A percentile compares a stretch with the other conserved stretches of the same genome.
Conservation (phyloP, 2,113 vertebrate species). For the Gulo gulo region DNA sequence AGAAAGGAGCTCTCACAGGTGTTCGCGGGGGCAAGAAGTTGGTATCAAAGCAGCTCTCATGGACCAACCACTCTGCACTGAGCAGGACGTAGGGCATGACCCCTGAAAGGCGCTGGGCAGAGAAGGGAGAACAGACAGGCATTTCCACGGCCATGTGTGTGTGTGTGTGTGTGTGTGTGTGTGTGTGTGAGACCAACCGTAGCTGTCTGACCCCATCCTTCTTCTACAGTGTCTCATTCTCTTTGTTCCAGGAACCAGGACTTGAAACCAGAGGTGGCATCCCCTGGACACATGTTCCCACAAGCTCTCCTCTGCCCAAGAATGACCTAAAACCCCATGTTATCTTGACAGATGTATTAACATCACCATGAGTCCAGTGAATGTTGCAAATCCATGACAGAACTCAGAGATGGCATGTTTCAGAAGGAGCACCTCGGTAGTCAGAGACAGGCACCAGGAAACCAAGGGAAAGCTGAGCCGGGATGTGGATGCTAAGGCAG, state of each 20-base stretch:
- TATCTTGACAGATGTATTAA: neutral
- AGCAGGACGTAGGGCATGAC: neutral
- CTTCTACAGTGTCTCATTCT: neutral
- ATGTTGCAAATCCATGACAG: neutral
- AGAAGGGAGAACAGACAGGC: fast-evolving
- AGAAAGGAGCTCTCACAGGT: neutral
- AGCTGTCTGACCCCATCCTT: fast-evolving
- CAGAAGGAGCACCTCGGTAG: neutral
- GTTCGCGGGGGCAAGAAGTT: neutral
- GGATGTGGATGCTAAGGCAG: neutral
- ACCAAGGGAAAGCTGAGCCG: neutral
- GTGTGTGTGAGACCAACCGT: neutral
- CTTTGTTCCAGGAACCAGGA: neutral
- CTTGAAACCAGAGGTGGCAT: neutral
- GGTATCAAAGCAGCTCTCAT: neutral
- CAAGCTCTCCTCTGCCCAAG: neutral
- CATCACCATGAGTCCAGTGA: neutral
- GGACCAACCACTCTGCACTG: neutral
- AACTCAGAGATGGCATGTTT: neutral
- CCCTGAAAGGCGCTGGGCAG: neutral
- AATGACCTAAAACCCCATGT: neutral
- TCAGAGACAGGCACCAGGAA: fast-evolving
- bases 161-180: too few relatives aligned
- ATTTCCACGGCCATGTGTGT: too few relatives aligned
- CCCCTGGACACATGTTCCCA: neutral